Evolutionary conservation across 2,888 invertebrate genomes (phyloP).

Genomic region (Eristalis pertinax): DNA sequence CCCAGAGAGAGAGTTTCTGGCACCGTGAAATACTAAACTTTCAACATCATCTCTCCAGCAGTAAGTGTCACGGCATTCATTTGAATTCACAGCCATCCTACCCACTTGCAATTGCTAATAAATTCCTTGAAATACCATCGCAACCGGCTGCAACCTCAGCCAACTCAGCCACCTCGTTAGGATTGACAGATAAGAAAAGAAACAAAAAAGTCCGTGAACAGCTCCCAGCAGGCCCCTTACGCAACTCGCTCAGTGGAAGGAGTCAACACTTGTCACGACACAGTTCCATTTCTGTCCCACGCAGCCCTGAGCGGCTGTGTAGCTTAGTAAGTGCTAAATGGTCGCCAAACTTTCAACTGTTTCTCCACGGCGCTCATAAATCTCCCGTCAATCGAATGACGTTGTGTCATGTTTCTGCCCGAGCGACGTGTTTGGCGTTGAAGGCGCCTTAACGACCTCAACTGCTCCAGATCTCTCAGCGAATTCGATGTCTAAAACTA

Average conservation of each 20-base stretch:
- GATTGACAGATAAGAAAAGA: no score
- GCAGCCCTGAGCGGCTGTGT: neutral
- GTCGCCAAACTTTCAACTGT: constrained; percentile 25
- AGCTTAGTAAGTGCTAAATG: constrained; percentile 8
- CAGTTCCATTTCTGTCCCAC: neutral
- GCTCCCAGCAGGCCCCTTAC: neutral
- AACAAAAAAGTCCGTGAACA: no score
- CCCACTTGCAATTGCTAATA: no score
- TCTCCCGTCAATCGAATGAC: constrained; percentile 28
- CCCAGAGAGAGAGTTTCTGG: no score
- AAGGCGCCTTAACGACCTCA: neutral
- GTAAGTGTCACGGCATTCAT: no score
- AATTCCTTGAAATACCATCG: no score
- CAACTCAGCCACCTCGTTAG: no score
- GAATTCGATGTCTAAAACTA: constrained; percentile 24
- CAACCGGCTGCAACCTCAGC: no score
- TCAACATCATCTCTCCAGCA: no score
- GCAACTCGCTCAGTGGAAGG: neutral
- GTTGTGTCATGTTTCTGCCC: constrained; percentile 26
- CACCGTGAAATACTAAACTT: no score
- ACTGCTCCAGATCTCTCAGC: constrained; percentile 30
- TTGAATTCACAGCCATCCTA: no score
- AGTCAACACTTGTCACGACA: neutral
- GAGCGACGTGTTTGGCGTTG: neutral
- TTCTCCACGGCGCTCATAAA: constrained; percentile 16